These are phyloP conservation scores for Liopterus haemorrhoidalis DNA, from an alignment of 2,888 invertebrate genomes.

Conservation along the genomic window DNA sequence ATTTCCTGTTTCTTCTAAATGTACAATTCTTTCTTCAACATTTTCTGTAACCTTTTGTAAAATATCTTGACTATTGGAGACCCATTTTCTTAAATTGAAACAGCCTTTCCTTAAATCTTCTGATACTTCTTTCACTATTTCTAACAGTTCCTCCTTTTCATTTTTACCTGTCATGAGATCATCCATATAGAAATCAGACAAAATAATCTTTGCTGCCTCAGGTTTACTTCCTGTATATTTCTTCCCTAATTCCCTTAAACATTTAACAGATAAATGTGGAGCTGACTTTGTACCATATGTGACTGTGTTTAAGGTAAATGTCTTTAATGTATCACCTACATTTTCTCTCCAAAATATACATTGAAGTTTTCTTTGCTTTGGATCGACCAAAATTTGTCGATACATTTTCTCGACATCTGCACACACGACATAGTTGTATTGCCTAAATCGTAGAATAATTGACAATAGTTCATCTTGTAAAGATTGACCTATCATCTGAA, in stretches of 20 bases:
- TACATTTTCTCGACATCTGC: constrained; percentile 35
- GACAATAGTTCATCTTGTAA: constrained; percentile 30
- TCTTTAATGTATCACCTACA: constrained; percentile 13
- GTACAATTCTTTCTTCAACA: background rate
- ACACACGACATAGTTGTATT: constrained; percentile 27
- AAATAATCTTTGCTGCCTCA: constrained; percentile 19
- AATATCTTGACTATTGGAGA: constrained; percentile 14
- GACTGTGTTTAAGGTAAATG: constrained; percentile 25
- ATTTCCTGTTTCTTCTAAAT: constrained; percentile 10
- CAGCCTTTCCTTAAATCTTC: constrained; percentile 9
- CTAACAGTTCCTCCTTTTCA: constrained; percentile 14
- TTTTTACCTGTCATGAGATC: constrained; percentile 26
- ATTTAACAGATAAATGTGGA: constrained; percentile 26
- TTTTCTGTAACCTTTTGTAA: constrained; percentile 9
- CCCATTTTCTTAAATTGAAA: constrained; percentile 18
- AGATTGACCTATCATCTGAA: constrained; percentile 30
- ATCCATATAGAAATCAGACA: constrained; percentile 27
- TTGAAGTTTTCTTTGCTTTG: constrained; percentile 27
- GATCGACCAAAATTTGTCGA: constrained; percentile 29
- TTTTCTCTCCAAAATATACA: constrained; percentile 28
- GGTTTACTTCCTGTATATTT: constrained; percentile 21
- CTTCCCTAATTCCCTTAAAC: constrained; percentile 22
- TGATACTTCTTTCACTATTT: constrained; percentile 11
- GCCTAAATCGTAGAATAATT: constrained; percentile 32
- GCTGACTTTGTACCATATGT: constrained; percentile 27